Evolutionary conservation across 2,888 invertebrate species (phyloP), one percentile per base, ranked within the genome.

Genomic region (Morpho deidamia): DNA sequence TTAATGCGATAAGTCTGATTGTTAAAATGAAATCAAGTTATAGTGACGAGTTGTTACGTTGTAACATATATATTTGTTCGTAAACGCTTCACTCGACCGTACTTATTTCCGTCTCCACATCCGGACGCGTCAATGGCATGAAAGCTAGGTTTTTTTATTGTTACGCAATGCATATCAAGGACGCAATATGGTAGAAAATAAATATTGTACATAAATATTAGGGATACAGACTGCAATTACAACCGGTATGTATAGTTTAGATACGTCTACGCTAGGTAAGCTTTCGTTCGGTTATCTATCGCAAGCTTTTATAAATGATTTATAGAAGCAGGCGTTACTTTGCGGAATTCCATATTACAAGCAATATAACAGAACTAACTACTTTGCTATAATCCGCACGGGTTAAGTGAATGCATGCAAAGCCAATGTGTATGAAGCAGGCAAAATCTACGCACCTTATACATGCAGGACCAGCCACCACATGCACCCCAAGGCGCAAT

Each of bases 131-230:
- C 75, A 68, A 75, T 73, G 81, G 82, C 85, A 81, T 83, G 74
- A 80, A 81, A 85, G 87, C 87, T 85, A 85, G 74, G 82, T 86
- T 87, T 87, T 87, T 87, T 87, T 88, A 87, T 88, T 88, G 89
- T 88, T 88, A 87, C 89, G 89, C 89, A 81, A 89, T 88, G 89
- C 89, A 88, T 89, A 89, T 89, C 89, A 87, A 82, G 85, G 80
- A 89, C 89, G 89, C 89, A 89, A 89, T 89, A 89, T 88, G 89
- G 82, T 89, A 89, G 89, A 77, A 83, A 88, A 88, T 89, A 88
- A 88, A 89, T 88, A 86, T 83, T 89, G 88, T 89, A 89, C 74
- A 88, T 89, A 88, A 76, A 80, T 72, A 33, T 79, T 85, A 84
- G 83, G 79, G 76, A 82, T 82, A 84, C 87, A 82, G 88, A 88